These are phyloP conservation scores for Drosophila kanekoi DNA, from an alignment of 2,888 invertebrate species.

Conservation along the genomic window DNA sequence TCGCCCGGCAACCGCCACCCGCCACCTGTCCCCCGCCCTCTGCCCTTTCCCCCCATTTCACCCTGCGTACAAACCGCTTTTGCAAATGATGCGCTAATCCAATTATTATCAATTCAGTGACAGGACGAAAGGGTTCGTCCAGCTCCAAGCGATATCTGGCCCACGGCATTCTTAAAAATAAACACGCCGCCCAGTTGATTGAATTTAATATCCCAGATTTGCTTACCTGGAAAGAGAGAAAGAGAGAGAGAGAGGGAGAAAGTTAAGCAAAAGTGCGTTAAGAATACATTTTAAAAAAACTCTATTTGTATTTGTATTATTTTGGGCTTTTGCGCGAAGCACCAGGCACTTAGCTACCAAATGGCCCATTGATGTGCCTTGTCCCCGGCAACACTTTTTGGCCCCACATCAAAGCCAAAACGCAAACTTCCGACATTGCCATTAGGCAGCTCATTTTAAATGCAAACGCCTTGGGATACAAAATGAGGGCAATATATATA, in stretches of 20 bases:
- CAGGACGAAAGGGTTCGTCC: constrained; percentile 51
- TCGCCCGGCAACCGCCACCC: constrained; percentile 21
- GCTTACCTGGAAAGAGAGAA: constrained; percentile 62
- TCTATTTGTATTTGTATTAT: constrained; percentile 22
- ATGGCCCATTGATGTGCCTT: constrained; percentile 36
- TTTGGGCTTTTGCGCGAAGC: constrained; percentile 6
- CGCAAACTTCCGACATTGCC: constrained; percentile 44
- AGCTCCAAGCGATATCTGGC: constrained; percentile 16
- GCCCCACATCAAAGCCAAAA: constrained; percentile 64
- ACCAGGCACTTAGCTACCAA: constrained; percentile 36
- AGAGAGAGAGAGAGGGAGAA: constrained; percentile 14
- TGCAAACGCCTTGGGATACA: constrained; percentile 50
- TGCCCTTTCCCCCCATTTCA: not conserved
- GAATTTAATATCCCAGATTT: constrained; percentile 39
- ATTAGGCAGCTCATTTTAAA: constrained; percentile 72
- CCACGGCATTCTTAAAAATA: constrained; percentile 63
- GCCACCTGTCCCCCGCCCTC: too few species aligned
- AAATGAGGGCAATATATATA: constrained; percentile 2
- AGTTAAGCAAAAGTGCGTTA: not conserved
- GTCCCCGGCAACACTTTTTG: constrained; percentile 42
- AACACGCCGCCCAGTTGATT: constrained; percentile 52
- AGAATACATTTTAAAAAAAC: not conserved
- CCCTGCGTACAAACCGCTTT: constrained; percentile 11
- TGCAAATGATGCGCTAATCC: constrained; percentile 77
- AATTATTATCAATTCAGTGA: constrained; percentile 83